A percentile compares a stretch with the other conserved stretches of the same genome.
Conservation (phyloP, 2,888 invertebrate genomes). For the Allophyes oxyacanthae region DNA sequence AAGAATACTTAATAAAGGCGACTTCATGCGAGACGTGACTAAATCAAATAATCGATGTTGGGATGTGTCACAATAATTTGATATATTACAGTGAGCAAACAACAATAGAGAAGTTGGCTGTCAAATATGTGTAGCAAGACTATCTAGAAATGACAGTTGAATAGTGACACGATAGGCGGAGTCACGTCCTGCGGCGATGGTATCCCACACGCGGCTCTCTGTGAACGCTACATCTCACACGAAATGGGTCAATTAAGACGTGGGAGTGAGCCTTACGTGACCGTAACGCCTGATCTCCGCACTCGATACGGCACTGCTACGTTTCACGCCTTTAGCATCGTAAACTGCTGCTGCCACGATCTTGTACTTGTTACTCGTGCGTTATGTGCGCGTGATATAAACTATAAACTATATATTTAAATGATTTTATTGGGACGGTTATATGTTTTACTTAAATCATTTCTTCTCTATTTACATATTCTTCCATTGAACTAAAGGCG, state of each 20-base stretch:
- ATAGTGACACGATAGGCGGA: conserved; percentile 64
- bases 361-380: conserved; percentile 59
- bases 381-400: conserved; percentile 29
- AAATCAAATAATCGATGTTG: conserved; percentile 2
- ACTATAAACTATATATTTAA: conserved; percentile 37
- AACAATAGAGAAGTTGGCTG: conserved; percentile 47
- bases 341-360: conserved; percentile 68
- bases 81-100: conserved; percentile 22
- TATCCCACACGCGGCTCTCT: conserved; percentile 82
- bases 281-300: conserved; percentile 83
- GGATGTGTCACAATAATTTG: conserved; percentile 29
- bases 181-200: conserved; percentile 85
- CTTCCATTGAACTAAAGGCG: conserved; percentile 29
- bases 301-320: conserved; percentile 75
- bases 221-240: conserved; percentile 82
- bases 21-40: background rate
- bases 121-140: conserved; percentile 60
- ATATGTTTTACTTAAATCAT: conserved; percentile 47
- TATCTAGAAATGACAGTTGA: conserved; percentile 59
- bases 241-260: conserved; percentile 89
- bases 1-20: background rate
- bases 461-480: conserved; percentile 48
- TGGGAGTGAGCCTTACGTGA: conserved; percentile 87
- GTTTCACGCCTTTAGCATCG: conserved; percentile 83
- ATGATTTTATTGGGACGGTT: conserved; percentile 31